Evolutionary conservation across 1,140 invertebrate species (phyloP).

Genomic region (Schlechtendalia chinensis): DNA sequence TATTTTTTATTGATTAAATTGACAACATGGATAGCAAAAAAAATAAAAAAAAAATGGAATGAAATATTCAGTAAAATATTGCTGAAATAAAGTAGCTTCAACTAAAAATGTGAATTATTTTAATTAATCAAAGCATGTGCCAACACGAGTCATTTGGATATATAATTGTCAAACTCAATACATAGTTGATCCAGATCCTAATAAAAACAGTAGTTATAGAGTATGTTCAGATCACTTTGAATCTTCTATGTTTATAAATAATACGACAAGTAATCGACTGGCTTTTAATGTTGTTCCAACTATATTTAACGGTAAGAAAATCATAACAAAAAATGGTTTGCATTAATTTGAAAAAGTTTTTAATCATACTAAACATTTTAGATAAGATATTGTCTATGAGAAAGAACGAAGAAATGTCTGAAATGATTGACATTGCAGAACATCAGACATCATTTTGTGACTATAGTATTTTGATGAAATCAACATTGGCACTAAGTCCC

Average conservation of each 20-base stretch:
- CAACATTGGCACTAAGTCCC: too few species aligned
- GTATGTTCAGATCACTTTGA: slow-evolving; percentile 9
- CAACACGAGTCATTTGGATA: neutral
- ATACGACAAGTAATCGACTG: neutral
- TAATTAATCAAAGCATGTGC: slow-evolving; percentile 11
- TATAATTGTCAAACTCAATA: neutral
- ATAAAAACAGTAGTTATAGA: neutral
- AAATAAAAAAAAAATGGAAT: neutral
- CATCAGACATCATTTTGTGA: too few species aligned
- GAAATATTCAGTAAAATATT: neutral
- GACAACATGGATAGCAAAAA: too few species aligned
- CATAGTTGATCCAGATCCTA: neutral
- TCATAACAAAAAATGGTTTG: neutral
- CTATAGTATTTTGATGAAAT: too few species aligned
- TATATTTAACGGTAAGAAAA: slow-evolving; percentile 9
- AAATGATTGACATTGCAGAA: too few species aligned
- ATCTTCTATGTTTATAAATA: neutral
- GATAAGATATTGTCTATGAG: too few species aligned
- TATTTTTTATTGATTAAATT: too few species aligned
- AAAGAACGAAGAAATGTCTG: too few species aligned
- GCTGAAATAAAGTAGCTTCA: neutral
- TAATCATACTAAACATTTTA: too few species aligned
- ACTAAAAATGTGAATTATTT: neutral
- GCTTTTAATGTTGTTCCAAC: slow-evolving; percentile 19
- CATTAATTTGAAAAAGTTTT: too few species aligned